phyloP scores from a whole-genome alignment of 2,113 vertebrate species.

The Acinonyx jubatus region DNA sequence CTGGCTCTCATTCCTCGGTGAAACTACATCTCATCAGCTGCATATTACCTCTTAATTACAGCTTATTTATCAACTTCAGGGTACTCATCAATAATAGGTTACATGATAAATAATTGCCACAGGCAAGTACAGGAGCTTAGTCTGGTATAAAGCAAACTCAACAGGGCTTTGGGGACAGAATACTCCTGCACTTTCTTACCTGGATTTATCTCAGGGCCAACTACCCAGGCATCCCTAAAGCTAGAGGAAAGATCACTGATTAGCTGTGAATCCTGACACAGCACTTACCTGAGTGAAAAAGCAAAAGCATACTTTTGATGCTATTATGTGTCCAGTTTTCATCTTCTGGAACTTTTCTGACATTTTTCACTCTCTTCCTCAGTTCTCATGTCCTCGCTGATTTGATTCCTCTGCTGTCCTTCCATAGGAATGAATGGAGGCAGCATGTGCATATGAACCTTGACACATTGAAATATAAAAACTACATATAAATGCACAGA shows the following conservation, averaged over 20 bases:
- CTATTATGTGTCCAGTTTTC: not conserved
- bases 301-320: not conserved
- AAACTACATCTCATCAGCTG: slow-evolving; percentile 22
- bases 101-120: not conserved
- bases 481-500: not conserved
- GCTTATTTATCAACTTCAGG: slow-evolving; percentile 15
- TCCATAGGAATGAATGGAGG: not conserved
- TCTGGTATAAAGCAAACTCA: not conserved
- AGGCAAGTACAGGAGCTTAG: not conserved
- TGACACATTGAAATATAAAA: not conserved
- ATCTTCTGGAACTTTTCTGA: not conserved
- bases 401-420: not conserved
- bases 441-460: not conserved
- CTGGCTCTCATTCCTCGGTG: not conserved
- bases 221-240: not conserved
- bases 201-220: not conserved
- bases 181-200: not conserved
- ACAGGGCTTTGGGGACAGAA: not conserved
- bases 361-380: not conserved
- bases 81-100: not conserved
- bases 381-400: not conserved
- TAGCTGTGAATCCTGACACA: not conserved
- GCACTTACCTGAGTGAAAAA: not conserved
- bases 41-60: not conserved
- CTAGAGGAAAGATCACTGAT: not conserved